Conservation (phyloP, 2,888 invertebrate genomes). For the Heliconius ismenius region DNA sequence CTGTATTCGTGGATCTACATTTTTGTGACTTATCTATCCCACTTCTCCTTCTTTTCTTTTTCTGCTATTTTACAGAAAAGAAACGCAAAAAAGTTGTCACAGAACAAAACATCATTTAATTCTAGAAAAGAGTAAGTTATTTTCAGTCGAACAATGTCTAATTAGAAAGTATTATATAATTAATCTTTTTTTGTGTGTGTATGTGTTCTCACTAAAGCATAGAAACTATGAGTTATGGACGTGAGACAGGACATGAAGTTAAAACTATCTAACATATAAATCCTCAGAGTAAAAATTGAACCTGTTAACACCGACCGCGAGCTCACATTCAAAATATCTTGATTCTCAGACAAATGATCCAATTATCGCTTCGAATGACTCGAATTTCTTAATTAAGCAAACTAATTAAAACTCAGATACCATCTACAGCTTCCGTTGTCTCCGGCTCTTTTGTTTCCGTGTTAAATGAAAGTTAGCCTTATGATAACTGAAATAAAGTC, state of each 20-base stretch:
- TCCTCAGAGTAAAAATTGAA: background rate
- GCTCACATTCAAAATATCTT: conserved; percentile 27
- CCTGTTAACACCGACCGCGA: background rate
- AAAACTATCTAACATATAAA: too few species aligned
- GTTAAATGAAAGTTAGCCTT: conserved; percentile 31
- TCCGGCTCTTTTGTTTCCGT: conserved; percentile 29
- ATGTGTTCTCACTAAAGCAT: too few species aligned
- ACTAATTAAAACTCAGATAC: conserved; percentile 67
- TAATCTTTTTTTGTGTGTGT: too few species aligned
- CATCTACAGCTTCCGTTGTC: conserved; percentile 50
- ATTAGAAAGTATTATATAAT: too few species aligned
- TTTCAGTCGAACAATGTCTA: too few species aligned
- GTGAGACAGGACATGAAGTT: too few species aligned
- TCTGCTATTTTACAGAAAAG: background rate
- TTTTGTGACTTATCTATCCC: too few species aligned
- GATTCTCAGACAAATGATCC: conserved; percentile 63
- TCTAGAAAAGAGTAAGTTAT: too few species aligned
- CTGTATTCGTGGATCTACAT: too few species aligned
- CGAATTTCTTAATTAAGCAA: conserved; percentile 71
- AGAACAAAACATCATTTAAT: too few species aligned
- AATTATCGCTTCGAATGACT: conserved; percentile 70
- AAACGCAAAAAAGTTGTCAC: too few species aligned
- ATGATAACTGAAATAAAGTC: background rate
- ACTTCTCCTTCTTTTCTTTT: background rate
- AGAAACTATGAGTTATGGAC: too few species aligned